These are phyloP conservation scores for Columba livia DNA, from an alignment of 2,113 vertebrate genomes.

Conservation along the genomic window DNA sequence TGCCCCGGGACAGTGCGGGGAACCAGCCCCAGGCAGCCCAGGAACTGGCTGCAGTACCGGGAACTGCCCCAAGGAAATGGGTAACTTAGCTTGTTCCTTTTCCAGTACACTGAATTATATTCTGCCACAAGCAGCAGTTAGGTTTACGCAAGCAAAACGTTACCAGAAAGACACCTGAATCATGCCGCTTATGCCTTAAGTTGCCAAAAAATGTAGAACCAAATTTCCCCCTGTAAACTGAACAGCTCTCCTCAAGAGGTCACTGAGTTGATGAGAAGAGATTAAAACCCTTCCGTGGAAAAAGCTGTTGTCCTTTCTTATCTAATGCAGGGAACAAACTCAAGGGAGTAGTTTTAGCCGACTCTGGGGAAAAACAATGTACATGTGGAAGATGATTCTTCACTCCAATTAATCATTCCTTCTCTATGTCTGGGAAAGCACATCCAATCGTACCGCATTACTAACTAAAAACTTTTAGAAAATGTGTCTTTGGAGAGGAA, in stretches of 20 bases:
- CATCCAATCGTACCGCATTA: background rate
- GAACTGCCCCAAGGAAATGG: background rate
- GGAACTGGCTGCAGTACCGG: accelerated
- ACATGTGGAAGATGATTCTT: background rate
- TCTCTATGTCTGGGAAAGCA: background rate
- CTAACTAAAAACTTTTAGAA: background rate
- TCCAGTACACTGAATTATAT: background rate
- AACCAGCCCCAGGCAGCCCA: background rate
- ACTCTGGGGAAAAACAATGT: background rate
- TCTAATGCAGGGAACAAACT: background rate
- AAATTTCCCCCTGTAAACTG: background rate
- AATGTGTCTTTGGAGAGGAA: background rate
- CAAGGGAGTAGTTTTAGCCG: background rate
- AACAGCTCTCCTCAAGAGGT: background rate
- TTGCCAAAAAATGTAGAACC: background rate
- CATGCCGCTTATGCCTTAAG: background rate
- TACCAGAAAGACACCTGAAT: background rate
- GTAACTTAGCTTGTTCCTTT: background rate
- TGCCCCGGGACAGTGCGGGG: background rate
- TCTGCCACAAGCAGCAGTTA: background rate
- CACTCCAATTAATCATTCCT: background rate
- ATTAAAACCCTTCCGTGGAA: background rate
- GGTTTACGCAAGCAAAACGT: background rate
- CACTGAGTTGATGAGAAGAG: background rate
- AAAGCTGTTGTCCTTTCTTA: background rate